A percentile compares a stretch with the other conserved stretches of the same genome.
phyloP scores from a whole-genome alignment of 92 coral and sea anemone species.

The Chrysogorgia sp. region DNA sequence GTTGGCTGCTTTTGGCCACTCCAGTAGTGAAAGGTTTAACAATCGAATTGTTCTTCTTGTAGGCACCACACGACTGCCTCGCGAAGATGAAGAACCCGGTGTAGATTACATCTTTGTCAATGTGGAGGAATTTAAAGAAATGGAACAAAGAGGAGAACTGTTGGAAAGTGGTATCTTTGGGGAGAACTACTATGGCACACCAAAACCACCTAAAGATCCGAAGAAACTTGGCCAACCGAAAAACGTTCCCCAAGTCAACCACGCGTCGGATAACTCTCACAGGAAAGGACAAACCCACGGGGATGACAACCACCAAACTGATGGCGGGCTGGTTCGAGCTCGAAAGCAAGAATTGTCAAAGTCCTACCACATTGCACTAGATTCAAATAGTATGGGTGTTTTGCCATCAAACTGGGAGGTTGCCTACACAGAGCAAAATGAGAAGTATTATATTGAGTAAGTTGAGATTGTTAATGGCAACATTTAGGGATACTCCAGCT shows the following conservation, averaged over 20 bases:
- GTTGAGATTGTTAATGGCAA: slow-evolving; percentile 18
- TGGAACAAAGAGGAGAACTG: slow-evolving; percentile 80
- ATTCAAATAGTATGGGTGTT: slow-evolving; percentile 71
- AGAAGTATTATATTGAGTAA: slow-evolving; percentile 91
- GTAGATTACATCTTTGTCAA: slow-evolving; percentile 86
- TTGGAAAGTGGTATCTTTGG: slow-evolving; percentile 90
- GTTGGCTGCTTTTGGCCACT: too few relatives aligned
- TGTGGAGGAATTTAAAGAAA: slow-evolving; percentile 69
- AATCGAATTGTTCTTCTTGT: not conserved
- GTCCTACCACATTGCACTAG: slow-evolving; percentile 37
- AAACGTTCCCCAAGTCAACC: slow-evolving; percentile 15
- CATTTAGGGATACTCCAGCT: too few relatives aligned
- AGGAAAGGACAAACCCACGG: not conserved
- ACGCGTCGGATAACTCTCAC: slow-evolving; percentile 39
- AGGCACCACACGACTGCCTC: slow-evolving; percentile 95
- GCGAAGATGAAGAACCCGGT: slow-evolving; percentile 89
- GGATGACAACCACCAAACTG: slow-evolving; percentile 27
- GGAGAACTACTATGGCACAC: slow-evolving; percentile 95
- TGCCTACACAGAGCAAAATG: slow-evolving; percentile 86
- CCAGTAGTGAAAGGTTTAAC: too few relatives aligned
- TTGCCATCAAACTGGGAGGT: slow-evolving; percentile 95
- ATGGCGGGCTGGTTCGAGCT: slow-evolving; percentile 34
- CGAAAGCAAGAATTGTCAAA: slow-evolving; percentile 27
- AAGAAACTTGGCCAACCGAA: slow-evolving; percentile 19
- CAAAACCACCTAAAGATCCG: slow-evolving; percentile 86